Base-by-base conservation (phyloP, 2,888 invertebrate species). In the Proisotoma minuta region DNA sequence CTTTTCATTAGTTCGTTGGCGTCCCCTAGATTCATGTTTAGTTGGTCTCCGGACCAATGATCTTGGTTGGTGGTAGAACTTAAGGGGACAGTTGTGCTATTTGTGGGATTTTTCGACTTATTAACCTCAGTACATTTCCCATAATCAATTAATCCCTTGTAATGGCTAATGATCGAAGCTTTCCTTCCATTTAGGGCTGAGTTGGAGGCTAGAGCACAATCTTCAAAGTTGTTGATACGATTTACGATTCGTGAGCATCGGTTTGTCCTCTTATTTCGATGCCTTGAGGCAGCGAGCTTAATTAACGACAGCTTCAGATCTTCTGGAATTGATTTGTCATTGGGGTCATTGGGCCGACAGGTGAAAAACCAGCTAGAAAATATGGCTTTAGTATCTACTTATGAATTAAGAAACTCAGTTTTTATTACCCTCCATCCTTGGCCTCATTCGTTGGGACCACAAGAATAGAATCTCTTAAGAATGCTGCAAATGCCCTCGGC, bases 331-430 rank as follows among this genome's bases (percentile, higher is more conserved):
- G 60, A 56, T 20, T 63, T 66, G 59, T 73, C 72, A 51, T 71
- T 70, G 10, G 69, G 71, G 28, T 73, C 72, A 34, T 73, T 71
- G 1, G 72, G 72, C 3, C 63, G 65, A 5, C 71, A 59, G 1
- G 61, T 57, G 28, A 67, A 67, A 43, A 59, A 60, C 60, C 66
- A 72, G 34, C 66, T 70, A 26, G 20, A 56, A 39, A 26, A 22
- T 8, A 50, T 8, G 20, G 20, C 4, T 3, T 23, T n/a, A n/a
- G 8, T 24, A 23, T 50, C 15, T 8, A 12, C 23, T 26, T 3
- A 26, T 57, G 24, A 3, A 4, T 48, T 8, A 53, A n/a, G n/a
- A n/a, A n/a, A n/a, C n/a, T n/a, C n/a, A 8, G 10, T 15, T 50
- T 12, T 56, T 29, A 56, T 51, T 57, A 67, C 67, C 56, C 56